phyloP scores from a whole-genome alignment of 2,113 vertebrate genomes.

The Caretta caretta region DNA sequence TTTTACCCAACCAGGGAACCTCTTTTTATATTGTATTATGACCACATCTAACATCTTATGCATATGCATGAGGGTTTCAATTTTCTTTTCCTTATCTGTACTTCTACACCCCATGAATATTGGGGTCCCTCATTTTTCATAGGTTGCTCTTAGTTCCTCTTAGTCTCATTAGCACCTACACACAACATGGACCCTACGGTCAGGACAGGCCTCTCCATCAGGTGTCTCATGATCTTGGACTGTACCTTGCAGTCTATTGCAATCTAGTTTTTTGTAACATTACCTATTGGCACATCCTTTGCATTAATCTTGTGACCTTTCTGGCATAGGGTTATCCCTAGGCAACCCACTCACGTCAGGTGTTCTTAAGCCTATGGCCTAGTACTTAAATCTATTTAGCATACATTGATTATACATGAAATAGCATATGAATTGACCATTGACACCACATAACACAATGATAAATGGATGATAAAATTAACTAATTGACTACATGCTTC shows the following conservation, averaged over 20 bases:
- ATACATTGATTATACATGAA: neutral
- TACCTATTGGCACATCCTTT: neutral
- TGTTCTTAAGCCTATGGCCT: neutral
- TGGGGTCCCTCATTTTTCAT: neutral
- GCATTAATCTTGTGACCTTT: neutral
- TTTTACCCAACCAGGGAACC: neutral
- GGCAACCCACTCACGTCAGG: neutral
- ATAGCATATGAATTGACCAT: neutral
- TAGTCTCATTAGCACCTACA: neutral
- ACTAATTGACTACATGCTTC: neutral
- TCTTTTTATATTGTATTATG: neutral
- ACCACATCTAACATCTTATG: neutral
- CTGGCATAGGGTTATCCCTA: neutral
- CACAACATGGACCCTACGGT: too few relatives aligned
- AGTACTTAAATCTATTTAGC: neutral
- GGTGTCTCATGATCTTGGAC: too few relatives aligned
- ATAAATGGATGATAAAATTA: neutral
- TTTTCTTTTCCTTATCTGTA: neutral
- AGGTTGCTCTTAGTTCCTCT: neutral
- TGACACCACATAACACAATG: neutral
- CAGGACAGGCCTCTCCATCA: too few relatives aligned
- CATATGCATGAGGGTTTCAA: neutral
- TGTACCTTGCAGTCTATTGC: too few relatives aligned
- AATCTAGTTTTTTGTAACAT: too few relatives aligned
- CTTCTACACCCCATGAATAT: neutral